Conservation (phyloP, 2,113 vertebrate species). For the Sardina pilchardus region DNA sequence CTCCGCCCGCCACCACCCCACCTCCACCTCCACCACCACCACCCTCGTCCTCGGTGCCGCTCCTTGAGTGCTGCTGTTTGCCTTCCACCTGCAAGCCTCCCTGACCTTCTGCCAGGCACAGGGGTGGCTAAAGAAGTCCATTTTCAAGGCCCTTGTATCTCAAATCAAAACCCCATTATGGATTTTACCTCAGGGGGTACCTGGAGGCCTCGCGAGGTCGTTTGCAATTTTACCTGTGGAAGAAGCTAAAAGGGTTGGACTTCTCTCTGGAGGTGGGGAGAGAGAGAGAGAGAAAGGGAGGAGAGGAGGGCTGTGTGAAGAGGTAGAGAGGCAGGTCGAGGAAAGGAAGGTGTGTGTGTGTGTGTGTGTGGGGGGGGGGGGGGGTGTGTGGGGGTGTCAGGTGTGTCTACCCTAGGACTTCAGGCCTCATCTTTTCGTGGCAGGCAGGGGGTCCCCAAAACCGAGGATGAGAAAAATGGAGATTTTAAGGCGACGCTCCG, state of each 20-base stretch:
- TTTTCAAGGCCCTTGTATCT: conserved; percentile 75
- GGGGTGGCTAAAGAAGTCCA: conserved; percentile 74
- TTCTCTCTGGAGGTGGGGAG: conserved; percentile 57
- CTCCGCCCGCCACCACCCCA: background rate
- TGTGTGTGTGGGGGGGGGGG: conserved; percentile 45
- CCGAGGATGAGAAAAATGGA: conserved; percentile 72
- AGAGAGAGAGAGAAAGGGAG: conserved; percentile 27
- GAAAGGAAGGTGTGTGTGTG: conserved; percentile 55
- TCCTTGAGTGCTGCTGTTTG: conserved; percentile 63
- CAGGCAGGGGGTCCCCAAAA: conserved; percentile 75
- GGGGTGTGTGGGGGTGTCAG: conserved; percentile 55
- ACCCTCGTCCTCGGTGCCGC: conserved; percentile 26
- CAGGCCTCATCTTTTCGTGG: conserved; percentile 80
- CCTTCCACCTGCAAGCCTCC: conserved; percentile 61
- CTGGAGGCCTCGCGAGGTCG: conserved; percentile 70
- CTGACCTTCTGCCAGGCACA: conserved; percentile 73
- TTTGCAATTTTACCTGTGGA: conserved; percentile 79
- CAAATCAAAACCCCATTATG: conserved; percentile 75
- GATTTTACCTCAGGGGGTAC: conserved; percentile 78
- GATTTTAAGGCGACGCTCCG: conserved; percentile 83
- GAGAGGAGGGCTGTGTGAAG: conserved; percentile 63
- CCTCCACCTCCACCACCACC: background rate
- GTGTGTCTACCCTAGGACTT: conserved; percentile 74
- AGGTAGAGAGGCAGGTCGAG: conserved; percentile 25
- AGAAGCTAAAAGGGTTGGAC: conserved; percentile 76